Evolutionary conservation across 2,797 vertebrate species (phyloP).

Genomic region (Hipposideros larvatus): DNA sequence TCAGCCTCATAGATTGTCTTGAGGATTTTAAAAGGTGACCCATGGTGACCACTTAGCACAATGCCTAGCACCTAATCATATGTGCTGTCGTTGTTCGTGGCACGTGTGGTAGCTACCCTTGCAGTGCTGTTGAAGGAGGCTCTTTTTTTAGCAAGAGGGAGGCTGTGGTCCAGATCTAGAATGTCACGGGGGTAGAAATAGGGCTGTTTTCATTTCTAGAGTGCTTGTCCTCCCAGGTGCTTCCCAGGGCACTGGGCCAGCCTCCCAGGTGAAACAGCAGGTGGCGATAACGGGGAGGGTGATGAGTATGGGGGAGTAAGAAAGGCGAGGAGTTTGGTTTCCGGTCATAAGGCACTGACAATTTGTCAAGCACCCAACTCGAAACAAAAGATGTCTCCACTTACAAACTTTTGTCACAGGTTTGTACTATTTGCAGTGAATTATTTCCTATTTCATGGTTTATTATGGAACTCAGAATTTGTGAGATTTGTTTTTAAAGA

Average conservation of each 20-base stretch:
- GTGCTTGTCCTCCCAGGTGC: background rate
- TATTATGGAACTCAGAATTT: background rate
- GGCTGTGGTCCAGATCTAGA: background rate
- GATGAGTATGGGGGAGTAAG: background rate
- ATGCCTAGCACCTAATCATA: background rate
- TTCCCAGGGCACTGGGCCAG: background rate
- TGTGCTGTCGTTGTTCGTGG: background rate
- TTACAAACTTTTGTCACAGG: background rate
- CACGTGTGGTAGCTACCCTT: background rate
- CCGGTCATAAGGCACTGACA: background rate
- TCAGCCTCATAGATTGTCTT: background rate
- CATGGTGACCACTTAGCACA: too few relatives aligned
- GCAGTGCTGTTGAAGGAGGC: background rate
- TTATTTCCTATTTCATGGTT: background rate
- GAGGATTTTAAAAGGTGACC: background rate
- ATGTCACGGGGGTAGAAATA: background rate
- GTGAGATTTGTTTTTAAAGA: conserved; percentile 11
- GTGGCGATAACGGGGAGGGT: too few relatives aligned
- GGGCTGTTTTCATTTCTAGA: background rate
- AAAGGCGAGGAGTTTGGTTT: background rate
- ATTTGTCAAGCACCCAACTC: background rate
- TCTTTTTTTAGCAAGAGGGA: background rate
- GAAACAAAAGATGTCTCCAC: background rate
- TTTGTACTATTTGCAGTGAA: background rate
- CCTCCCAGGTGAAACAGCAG: background rate